Base-by-base conservation (phyloP, 1,140 invertebrate species). In the Drosophila funebris region DNA sequence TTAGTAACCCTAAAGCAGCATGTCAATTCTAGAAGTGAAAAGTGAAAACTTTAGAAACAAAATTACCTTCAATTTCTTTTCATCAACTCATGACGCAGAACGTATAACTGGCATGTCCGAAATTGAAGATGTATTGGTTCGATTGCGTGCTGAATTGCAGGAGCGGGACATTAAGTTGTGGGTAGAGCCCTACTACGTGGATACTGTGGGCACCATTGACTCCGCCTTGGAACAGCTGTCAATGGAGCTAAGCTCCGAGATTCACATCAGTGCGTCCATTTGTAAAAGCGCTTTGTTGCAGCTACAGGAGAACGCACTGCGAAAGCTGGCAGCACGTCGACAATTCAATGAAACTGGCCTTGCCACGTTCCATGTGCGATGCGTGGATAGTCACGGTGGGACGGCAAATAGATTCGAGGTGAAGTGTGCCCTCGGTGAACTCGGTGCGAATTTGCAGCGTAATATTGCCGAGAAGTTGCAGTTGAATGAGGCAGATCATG, bases 221-320 rank as follows among this genome's bases (percentile, higher is more conserved):
- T 56, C 77, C 3, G 92, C 93, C 64, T 76, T 93, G 78, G 90
- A 93, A 87, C 93, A 93, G 11, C 79, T 96, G 27, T 93, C 94
- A 8, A 71, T 85, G 16, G 93, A 93, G 46, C 94, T 94, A 77
- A 90, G 93, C 20, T 73, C 76, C 20, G 90, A 92, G n/a, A 79
- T 96, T 7, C 92, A 93, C 0, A 71, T 95, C 14, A 84, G 92
- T 4, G 70, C 79, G 13, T 92, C 93, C 1, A 78, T 90, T 9
- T 93, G 95, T 36, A 82, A 93, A 3, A 76, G 84, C 41, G 93
- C 93, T 0, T 63, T 96, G 7, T 92, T 92, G 39, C 92, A 94
- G 56, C 83, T 97, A 3, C 94, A 96, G 84, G 73, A 92, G 0
- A 94, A 95, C 89, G 95, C 96, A 0, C 52, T 96, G 4, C 93